phyloP scores from a whole-genome alignment of 2,888 invertebrate species.

The Luffia ferchaultella region DNA sequence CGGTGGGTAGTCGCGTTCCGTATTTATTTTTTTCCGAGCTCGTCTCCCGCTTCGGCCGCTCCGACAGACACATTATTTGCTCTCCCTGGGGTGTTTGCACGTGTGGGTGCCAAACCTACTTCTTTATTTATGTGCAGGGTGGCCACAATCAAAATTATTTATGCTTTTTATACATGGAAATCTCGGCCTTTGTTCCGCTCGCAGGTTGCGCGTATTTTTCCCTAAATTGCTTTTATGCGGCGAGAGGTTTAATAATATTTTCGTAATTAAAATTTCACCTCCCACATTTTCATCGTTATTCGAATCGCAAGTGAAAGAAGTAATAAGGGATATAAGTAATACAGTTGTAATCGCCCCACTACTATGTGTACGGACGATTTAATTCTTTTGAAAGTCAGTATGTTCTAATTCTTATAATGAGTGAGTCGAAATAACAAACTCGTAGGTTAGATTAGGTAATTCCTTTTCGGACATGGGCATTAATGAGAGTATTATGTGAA shows the following conservation, averaged over 20 bases:
- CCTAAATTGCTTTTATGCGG: constrained; percentile 50
- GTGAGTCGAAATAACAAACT: too few relatives aligned
- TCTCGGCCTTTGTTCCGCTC: constrained; percentile 40
- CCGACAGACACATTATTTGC: constrained; percentile 47
- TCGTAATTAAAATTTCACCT: constrained; percentile 55
- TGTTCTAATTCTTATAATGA: too few relatives aligned
- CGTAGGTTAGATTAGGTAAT: too few relatives aligned
- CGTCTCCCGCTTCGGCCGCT: constrained; percentile 20
- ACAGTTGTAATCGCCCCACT: too few relatives aligned
- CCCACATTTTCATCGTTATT: neutral
- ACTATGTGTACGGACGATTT: too few relatives aligned
- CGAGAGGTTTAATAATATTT: constrained; percentile 55
- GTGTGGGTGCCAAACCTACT: constrained; percentile 37
- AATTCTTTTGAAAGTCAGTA: too few relatives aligned
- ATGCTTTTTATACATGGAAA: constrained; percentile 51
- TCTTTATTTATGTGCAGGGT: constrained; percentile 48
- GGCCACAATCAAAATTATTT: constrained; percentile 57
- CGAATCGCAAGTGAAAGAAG: too few relatives aligned
- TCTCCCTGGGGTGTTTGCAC: constrained; percentile 37
- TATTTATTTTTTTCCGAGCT: constrained; percentile 45
- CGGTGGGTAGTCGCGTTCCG: constrained; percentile 42
- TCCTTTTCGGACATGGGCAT: neutral
- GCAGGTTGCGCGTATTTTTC: constrained; percentile 24
- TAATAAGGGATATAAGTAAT: too few relatives aligned
- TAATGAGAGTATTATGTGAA: neutral